Conservation (phyloP, 2,797 vertebrate species). For the Sphenodon punctatus region DNA sequence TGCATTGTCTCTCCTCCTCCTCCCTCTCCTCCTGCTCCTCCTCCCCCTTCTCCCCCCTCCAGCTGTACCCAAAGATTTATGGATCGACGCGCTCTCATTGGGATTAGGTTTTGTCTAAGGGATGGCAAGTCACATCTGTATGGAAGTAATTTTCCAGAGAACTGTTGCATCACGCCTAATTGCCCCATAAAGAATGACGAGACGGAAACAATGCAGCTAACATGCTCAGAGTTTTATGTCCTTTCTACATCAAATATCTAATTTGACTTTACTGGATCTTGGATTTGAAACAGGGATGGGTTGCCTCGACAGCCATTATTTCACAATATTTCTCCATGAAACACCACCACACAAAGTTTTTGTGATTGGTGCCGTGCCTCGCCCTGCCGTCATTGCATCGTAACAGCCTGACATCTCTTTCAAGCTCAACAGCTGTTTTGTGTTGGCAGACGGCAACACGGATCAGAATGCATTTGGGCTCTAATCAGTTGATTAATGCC, state of each 20-base stretch:
- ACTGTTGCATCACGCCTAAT: slow-evolving; percentile 61
- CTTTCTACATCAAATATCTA: not conserved
- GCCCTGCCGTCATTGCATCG: not conserved
- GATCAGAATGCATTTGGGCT: slow-evolving; percentile 1
- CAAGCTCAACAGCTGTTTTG: slow-evolving; percentile 19
- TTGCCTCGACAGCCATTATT: not conserved
- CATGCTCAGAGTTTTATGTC: not conserved
- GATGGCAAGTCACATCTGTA: slow-evolving; percentile 57
- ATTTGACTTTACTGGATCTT: slow-evolving; percentile 16
- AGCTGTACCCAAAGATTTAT: slow-evolving; percentile 58
- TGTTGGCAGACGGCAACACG: not conserved
- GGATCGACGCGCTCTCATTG: slow-evolving; percentile 10
- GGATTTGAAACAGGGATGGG: not conserved
- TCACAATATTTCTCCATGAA: too few relatives aligned
- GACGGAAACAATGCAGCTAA: slow-evolving; percentile 31
- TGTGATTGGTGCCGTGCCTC: not conserved
- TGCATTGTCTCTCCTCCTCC: not conserved
- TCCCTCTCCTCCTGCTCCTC: too few relatives aligned
- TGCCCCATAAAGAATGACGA: slow-evolving; percentile 55
- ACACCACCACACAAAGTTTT: too few relatives aligned
- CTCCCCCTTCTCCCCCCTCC: not conserved
- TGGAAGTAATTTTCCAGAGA: slow-evolving; percentile 43
- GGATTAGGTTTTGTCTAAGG: slow-evolving; percentile 45
- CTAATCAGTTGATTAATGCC: not conserved
- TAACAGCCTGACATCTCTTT: not conserved